A percentile compares a stretch with the other conserved stretches of the same genome.
phyloP scores from a whole-genome alignment of 2,797 vertebrate genomes.

The Percopsis omiscomaycus region DNA sequence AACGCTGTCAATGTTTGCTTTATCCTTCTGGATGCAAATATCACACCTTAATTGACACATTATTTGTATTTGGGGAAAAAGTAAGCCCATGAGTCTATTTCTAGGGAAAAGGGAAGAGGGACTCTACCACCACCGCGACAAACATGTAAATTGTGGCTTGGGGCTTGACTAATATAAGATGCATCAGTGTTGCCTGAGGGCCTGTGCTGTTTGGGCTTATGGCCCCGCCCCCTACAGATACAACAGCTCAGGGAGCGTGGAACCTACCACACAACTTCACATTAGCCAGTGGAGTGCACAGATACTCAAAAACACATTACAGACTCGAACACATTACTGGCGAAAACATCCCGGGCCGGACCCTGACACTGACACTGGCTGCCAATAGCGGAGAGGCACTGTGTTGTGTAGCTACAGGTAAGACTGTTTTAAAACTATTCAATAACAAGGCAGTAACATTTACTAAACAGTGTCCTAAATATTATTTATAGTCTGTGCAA shows the following conservation, averaged over 20 bases:
- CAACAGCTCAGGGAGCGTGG: slow-evolving; percentile 81
- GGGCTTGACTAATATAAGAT: slow-evolving; percentile 95
- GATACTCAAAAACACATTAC: slow-evolving; percentile 37
- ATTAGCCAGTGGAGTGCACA: slow-evolving; percentile 48
- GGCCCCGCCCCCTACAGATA: slow-evolving; percentile 87
- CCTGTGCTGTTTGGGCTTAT: slow-evolving; percentile 87
- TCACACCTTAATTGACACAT: slow-evolving; percentile 6
- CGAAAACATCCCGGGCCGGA: neutral
- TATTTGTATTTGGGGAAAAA: neutral
- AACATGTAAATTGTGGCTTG: slow-evolving; percentile 91
- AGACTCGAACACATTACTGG: slow-evolving; percentile 25
- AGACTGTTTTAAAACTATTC: neutral
- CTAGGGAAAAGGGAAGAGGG: slow-evolving; percentile 14
- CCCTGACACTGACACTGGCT: slow-evolving; percentile 21
- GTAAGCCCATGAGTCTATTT: slow-evolving; percentile 19
- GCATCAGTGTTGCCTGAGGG: slow-evolving; percentile 94
- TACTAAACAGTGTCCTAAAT: neutral
- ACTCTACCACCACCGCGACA: slow-evolving; percentile 19
- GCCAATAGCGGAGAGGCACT: slow-evolving; percentile 19
- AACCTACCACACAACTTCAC: slow-evolving; percentile 65
- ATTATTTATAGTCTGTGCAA: neutral
- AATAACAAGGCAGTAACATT: slow-evolving; percentile 3
- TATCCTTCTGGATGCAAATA: slow-evolving; percentile 43
- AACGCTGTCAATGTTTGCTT: slow-evolving; percentile 2
- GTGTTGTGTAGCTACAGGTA: slow-evolving; percentile 48